A percentile compares a stretch with the other conserved stretches of the same genome.
These are phyloP conservation scores for Pollachius pollachius DNA, from an alignment of 2,113 vertebrate species.

Conservation along the genomic window DNA sequence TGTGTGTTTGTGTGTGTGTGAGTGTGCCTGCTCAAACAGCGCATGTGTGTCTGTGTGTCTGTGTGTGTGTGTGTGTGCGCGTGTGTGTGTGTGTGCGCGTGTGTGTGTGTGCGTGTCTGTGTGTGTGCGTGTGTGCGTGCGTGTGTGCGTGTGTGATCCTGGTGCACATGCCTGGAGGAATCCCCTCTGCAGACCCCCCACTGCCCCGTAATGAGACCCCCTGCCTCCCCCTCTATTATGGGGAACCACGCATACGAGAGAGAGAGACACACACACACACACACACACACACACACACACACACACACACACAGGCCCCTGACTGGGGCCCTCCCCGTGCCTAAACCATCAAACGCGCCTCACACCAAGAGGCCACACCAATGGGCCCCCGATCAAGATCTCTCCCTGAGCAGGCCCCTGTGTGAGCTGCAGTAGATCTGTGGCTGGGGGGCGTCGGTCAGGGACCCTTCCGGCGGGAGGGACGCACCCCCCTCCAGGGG, in stretches of 20 bases:
- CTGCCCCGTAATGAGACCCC: conserved; percentile 67
- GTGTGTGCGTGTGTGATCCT: neutral
- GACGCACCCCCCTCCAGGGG: conserved; percentile 36
- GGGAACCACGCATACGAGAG: conserved; percentile 44
- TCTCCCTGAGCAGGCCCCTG: conserved; percentile 36
- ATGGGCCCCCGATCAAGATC: conserved; percentile 60
- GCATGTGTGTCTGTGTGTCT: too few relatives aligned
- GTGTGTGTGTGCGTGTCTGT: neutral
- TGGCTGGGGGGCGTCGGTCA: conserved; percentile 65
- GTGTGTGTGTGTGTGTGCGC: neutral
- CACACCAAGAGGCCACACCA: conserved; percentile 50
- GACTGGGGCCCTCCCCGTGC: conserved; percentile 41
- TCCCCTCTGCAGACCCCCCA: conserved; percentile 15
- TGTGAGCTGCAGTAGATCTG: conserved; percentile 63
- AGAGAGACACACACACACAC: neutral
- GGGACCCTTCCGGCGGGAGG: conserved; percentile 62
- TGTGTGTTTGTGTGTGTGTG: neutral
- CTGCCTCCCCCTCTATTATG: conserved; percentile 59
- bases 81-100: neutral
- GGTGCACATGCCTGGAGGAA: conserved; percentile 58
- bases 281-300: too few relatives aligned
- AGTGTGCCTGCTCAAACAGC: too few relatives aligned
- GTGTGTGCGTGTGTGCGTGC: neutral
- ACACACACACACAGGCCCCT: conserved; percentile 20
- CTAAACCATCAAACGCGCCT: conserved; percentile 50